Base-by-base conservation (phyloP, 2,888 invertebrate genomes). In the Euphydryas editha region DNA sequence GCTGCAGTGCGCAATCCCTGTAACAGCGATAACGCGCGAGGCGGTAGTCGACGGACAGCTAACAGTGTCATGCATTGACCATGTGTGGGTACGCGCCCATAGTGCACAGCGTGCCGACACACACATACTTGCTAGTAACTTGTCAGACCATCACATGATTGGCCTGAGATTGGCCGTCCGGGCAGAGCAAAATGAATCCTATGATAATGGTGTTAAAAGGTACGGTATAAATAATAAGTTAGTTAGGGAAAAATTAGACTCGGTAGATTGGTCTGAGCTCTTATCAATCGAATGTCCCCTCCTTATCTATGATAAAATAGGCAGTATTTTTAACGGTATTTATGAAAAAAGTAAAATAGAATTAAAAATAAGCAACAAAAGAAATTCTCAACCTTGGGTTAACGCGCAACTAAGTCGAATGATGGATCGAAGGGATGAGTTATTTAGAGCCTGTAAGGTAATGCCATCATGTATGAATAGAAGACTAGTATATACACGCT, bases 401-500 rank as follows among this genome's bases (percentile, higher is more conserved):
- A 59, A 37, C n/a, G 44, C 20, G 24, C 17, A 51, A 36, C 18
- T 69, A 8, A 39, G 47, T 18, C 47, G 36, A 42, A 65, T 54
- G 46, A 11, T 62, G 44, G 15, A 46, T n/a, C 36, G 37, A 30
- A 67, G 62, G 57, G 68, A 69, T 62, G 42, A 46, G 10, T 36
- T 70, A 36, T 68, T 67, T 46, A 66, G 56, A 60, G 4, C 17
- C 15, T 70, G 72, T 67, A 72, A 70, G 17, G n/a, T 5, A n/a
- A 17, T 17, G 1, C 44, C 44, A 17, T 17, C 15, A 44, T 17
- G 8, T 8, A 44, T 44, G 44, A 11, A 13, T 44, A 44, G 17
- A 13, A n/a, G 44, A 17, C 17, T 44, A 44, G n/a, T 17, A n/a
- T 44, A 44, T 44, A 44, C 44, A 17, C 15, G 17, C 15, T 44